Evolutionary conservation across 2,113 vertebrate genomes (phyloP).

Genomic region (Cochlearius cochlearius): DNA sequence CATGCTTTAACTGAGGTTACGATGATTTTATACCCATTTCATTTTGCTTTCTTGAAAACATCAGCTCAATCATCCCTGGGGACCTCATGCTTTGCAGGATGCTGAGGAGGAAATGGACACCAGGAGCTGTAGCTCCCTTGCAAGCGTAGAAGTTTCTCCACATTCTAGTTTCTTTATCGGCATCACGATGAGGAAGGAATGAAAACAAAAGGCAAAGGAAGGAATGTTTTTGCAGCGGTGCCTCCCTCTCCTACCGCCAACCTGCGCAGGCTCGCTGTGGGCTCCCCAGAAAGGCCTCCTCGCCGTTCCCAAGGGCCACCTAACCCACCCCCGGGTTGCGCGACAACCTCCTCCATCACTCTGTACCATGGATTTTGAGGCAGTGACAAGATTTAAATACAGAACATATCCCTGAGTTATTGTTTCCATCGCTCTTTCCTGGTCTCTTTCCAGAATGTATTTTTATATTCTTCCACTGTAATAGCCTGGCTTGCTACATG

Average conservation of each 20-base stretch:
- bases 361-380: accelerated
- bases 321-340: accelerated
- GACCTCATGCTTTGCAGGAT: background rate
- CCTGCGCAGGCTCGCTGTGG: accelerated
- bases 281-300: background rate
- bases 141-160: background rate
- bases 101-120: background rate
- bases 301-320: accelerated
- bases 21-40: background rate
- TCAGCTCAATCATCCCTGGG: background rate
- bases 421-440: background rate
- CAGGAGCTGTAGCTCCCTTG: background rate
- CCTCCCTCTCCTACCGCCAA: background rate
- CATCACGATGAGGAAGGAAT: background rate
- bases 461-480: background rate
- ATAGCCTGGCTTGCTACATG: background rate
- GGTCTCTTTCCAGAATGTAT: background rate
- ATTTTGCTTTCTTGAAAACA: background rate
- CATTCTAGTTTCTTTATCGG: background rate
- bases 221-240: background rate
- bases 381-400: background rate
- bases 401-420: background rate
- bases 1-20: background rate
- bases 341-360: background rate
- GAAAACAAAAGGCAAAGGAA: background rate